Conservation (phyloP, 2,888 invertebrate species). For the Rhopalosiphum nymphaeae region DNA sequence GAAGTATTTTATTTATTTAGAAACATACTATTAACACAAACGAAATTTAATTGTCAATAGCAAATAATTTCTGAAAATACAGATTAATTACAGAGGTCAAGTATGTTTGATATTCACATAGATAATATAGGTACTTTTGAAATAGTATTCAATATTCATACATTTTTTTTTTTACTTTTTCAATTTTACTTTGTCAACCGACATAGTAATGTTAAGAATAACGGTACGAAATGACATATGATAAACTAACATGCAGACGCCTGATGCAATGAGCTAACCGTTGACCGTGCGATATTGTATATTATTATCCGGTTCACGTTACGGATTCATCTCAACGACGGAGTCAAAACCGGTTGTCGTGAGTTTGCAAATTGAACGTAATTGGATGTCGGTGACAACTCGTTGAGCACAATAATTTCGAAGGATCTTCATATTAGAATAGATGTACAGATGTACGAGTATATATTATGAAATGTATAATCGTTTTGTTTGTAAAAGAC, state of each 20-base stretch:
- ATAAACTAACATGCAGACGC: background rate
- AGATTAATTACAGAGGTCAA: background rate
- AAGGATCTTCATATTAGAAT: background rate
- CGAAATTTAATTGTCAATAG: background rate
- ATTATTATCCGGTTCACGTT: conserved; percentile 47
- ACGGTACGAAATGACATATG: conserved; percentile 33
- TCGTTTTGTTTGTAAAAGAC: background rate
- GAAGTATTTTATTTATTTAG: background rate
- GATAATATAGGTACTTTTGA: background rate
- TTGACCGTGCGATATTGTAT: conserved; percentile 48
- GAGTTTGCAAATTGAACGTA: conserved; percentile 56
- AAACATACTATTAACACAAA: background rate
- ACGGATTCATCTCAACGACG: conserved; percentile 18
- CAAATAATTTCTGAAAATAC: background rate
- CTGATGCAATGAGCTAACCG: background rate
- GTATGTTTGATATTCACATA: background rate
- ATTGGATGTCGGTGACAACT: conserved; percentile 57
- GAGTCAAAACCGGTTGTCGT: conserved; percentile 33
- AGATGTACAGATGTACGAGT: background rate
- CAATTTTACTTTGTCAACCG: background rate
- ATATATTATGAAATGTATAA: background rate
- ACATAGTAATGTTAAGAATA: conserved; percentile 6
- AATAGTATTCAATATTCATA: background rate
- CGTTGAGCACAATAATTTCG: background rate
- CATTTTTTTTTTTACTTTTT: background rate